A percentile compares a stretch with the other conserved stretches of the same genome.
These are phyloP conservation scores for Lithophane ornitopus DNA, from an alignment of 2,888 invertebrate genomes.

Conservation along the genomic window DNA sequence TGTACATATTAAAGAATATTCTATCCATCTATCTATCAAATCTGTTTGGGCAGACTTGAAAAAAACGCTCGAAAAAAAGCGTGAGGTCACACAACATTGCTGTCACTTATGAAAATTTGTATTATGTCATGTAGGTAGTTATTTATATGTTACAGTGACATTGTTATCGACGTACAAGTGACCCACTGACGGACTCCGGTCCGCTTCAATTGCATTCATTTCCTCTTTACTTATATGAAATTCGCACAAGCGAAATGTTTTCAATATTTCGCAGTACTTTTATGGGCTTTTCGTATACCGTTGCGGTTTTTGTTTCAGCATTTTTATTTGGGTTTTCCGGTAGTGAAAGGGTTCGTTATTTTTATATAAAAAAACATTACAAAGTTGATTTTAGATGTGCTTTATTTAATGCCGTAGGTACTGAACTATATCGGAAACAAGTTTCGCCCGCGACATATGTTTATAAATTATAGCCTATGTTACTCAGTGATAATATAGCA, in stretches of 20 bases:
- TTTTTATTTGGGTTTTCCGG: background rate
- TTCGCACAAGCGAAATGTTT: slow-evolving; percentile 27
- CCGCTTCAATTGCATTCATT: slow-evolving; percentile 48
- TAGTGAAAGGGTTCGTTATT: background rate
- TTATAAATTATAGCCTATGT: too few species aligned
- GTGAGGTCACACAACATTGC: background rate
- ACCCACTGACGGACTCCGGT: slow-evolving; percentile 37
- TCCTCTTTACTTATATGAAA: slow-evolving; percentile 26
- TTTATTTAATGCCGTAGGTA: background rate
- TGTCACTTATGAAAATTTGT: background rate
- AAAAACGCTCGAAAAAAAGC: background rate
- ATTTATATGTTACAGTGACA: slow-evolving; percentile 33
- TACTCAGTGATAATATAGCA: too few species aligned
- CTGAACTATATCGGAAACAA: too few species aligned
- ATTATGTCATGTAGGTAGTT: background rate
- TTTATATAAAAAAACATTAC: background rate
- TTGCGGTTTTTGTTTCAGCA: background rate
- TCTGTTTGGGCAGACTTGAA: too few species aligned
- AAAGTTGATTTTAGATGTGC: background rate
- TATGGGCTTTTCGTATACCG: background rate
- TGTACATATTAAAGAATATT: too few species aligned
- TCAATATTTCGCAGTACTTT: slow-evolving; percentile 20
- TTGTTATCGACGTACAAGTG: slow-evolving; percentile 54
- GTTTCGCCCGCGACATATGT: too few species aligned
- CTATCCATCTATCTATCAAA: background rate